Evolutionary conservation across 2,888 invertebrate genomes (phyloP).

Genomic region (Machimus rusticus): DNA sequence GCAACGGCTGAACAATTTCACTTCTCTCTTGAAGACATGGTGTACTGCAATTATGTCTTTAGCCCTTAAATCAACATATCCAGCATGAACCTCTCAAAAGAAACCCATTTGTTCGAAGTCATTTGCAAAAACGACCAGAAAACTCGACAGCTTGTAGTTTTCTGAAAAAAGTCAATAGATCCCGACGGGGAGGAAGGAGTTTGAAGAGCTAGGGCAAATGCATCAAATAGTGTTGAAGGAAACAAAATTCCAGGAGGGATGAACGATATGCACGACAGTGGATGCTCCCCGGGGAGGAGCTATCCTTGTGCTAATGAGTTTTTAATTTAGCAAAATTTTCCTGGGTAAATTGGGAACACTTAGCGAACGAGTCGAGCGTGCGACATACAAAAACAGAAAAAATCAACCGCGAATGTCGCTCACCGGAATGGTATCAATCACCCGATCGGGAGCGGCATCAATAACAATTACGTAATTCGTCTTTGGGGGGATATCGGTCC

Average conservation of each 20-base stretch:
- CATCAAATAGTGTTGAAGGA: not conserved
- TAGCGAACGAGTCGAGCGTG: not conserved
- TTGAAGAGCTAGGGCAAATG: no score
- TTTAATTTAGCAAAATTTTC: slow-evolving; percentile 21
- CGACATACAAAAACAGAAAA: not conserved
- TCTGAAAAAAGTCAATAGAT: not conserved
- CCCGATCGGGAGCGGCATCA: slow-evolving; percentile 25
- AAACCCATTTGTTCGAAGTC: slow-evolving; percentile 2
- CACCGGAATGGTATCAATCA: slow-evolving; percentile 39
- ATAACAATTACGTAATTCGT: slow-evolving; percentile 44
- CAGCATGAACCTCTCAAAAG: not conserved
- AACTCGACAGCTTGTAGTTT: not conserved
- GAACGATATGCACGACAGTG: not conserved
- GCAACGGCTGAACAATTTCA: not conserved
- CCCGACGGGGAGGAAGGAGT: not conserved
- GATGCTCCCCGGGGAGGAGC: not conserved
- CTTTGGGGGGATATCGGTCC: slow-evolving; percentile 16
- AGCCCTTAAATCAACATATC: not conserved
- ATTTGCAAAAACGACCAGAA: not conserved
- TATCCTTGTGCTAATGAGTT: not conserved
- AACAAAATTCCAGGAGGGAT: not conserved
- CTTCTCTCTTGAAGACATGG: not conserved
- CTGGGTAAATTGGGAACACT: not conserved
- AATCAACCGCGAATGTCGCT: slow-evolving; percentile 17
- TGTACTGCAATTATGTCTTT: not conserved